Evolutionary conservation across 2,113 vertebrate genomes (phyloP), one percentile per base, ranked within the genome.

Genomic region (Bostrychus sinensis): DNA sequence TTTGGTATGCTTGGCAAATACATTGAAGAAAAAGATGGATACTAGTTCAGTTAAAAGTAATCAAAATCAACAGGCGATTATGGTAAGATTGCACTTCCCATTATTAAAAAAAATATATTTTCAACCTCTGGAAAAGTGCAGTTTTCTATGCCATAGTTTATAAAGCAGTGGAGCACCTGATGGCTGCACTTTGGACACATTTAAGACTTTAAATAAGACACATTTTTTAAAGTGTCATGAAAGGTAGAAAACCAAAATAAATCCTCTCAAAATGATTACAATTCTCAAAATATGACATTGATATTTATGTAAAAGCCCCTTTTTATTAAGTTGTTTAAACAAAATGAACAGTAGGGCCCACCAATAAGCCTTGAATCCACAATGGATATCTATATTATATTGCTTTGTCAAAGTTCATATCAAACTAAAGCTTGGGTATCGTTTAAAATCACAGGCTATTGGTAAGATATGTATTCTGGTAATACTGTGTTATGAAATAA

Each of bases 301-400:
- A 12, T 34, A 0, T 73, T 53, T 14, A 38, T 28, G 66, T 64
- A 55, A 56, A 39, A 36, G 34, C 58, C 3, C 3, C 26, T 42
- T 36, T 54, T 57, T 37, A 55, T 38, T 55, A 26, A 62, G 20
- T 68, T 59, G 32, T 8, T 55, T 41, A 63, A 34, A 56, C 30
- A 57, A 57, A 1, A 4, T 34, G 28, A 32, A 70, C 55, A 74
- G 66, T 63, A 71, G 46, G 39, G 22, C 22, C 63, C 32, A 66
- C 69, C 79, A 79, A 81, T 70, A 73, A 81, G 53, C 68, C 16
- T 10, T 41, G 22, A 63, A 70, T 28, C 57, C 61, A 57, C 67
- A 55, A 66, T 56, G 54, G 65, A 67, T 56, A 56, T 63, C 1
- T 8, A 30, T 46, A 17, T 46, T 70, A 42, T 69, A 76, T 84